Percentiles rank a stretch among this genome's conserved stretches.
Conservation (phyloP, 2,888 invertebrate species). For the Eilema sororculum region DNA sequence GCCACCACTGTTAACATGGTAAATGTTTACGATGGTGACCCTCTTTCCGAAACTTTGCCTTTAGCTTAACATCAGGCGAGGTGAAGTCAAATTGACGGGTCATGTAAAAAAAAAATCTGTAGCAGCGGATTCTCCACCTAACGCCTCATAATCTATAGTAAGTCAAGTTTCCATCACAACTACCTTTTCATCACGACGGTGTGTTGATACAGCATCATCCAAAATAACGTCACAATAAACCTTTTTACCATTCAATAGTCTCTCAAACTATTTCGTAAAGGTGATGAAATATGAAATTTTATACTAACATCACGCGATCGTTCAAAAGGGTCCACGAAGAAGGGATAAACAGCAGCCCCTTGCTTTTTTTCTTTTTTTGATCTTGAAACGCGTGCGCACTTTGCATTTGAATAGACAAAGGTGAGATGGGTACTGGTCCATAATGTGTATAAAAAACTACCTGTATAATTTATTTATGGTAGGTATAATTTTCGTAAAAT, state of each 20-base stretch:
- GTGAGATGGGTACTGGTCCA: slow-evolving; percentile 18
- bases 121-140: not conserved
- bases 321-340: slow-evolving; percentile 29
- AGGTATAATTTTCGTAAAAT: no score
- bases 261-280: slow-evolving; percentile 41
- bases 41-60: no score
- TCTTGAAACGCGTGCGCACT: slow-evolving; percentile 60
- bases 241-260: slow-evolving; percentile 5
- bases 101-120: no score
- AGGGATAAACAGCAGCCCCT: slow-evolving; percentile 39
- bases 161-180: no score
- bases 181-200: not conserved
- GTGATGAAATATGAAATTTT: slow-evolving; percentile 63
- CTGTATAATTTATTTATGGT: not conserved
- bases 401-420: slow-evolving; percentile 42
- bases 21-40: no score
- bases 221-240: slow-evolving; percentile 14
- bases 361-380: slow-evolving; percentile 46
- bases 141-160: no score
- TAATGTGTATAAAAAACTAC: not conserved
- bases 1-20: no score
- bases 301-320: slow-evolving; percentile 52
- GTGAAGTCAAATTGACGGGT: no score
- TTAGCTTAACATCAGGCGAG: no score
- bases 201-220: slow-evolving; percentile 1